phyloP scores from a whole-genome alignment of 2,797 vertebrate species.

The Gadopsis marmoratus region DNA sequence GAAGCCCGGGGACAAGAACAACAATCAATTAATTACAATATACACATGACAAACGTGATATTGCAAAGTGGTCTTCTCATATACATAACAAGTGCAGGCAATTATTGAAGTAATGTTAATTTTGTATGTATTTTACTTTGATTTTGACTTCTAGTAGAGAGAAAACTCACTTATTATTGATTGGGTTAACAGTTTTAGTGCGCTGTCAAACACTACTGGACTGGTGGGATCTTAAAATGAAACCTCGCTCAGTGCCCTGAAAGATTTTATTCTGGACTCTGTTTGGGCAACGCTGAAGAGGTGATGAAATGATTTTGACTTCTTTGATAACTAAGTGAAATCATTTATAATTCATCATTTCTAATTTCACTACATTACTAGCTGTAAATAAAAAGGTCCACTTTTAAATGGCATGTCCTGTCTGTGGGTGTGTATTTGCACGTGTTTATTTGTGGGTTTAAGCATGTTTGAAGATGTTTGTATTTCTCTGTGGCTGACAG shows the following conservation, averaged over 20 bases:
- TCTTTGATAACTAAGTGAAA: constrained; percentile 9
- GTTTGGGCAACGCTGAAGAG: neutral
- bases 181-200: constrained; percentile 42
- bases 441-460: constrained; percentile 64
- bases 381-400: constrained; percentile 31
- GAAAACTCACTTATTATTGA: constrained; percentile 33
- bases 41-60: constrained; percentile 42
- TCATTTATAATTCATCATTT: constrained; percentile 12
- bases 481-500: constrained; percentile 74
- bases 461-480: constrained; percentile 73
- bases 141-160: constrained; percentile 36
- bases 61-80: constrained; percentile 24
- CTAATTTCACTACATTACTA: neutral
- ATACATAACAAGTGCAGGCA: constrained; percentile 17
- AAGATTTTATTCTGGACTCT: neutral
- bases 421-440: constrained; percentile 16
- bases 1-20: constrained; percentile 2
- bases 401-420: constrained; percentile 17
- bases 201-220: constrained; percentile 41
- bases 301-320: neutral
- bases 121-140: constrained; percentile 35
- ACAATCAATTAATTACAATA: constrained; percentile 35
- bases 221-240: constrained; percentile 31
- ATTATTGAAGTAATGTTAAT: constrained; percentile 26
- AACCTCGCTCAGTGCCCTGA: constrained; percentile 12